Base-by-base conservation (phyloP, 1,140 invertebrate species). In the Pygmarrhopalites habei region DNA sequence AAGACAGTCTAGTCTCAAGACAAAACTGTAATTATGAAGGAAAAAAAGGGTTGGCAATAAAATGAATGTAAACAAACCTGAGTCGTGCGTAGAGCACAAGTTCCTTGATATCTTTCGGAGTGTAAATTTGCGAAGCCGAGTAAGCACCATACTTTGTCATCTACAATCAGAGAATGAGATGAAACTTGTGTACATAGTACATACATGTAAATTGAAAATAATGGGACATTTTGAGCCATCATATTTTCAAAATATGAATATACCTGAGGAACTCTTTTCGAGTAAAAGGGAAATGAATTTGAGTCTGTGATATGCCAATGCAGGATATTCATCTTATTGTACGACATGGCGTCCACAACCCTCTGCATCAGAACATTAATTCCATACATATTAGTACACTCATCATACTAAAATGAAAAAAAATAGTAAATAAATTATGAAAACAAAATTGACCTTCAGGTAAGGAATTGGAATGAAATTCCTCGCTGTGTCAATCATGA, bases 371-470 rank as follows among this genome's bases (percentile, higher is more conserved):
- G 74, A 86, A 92, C 0, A 75, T 80, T 0, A 89, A 88, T n/a
- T 76, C 77, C 74, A 91, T 89, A 0, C 65, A 73, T 0, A 92
- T 84, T 1, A 74, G 72, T n/a, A n/a, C 1, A 81, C 83, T 62
- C 84, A 79, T 2, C 77, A 76, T 0, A 82, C 79, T n/a, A 2
- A 89, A 81, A 75, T 81, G 77, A 1, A 82, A 75, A 58, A n/a
- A 83, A 82, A 29, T 4, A 47, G 51, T 12, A 23, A 29, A 63
- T 19, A 44, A n/a, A n/a, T n/a, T n/a, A n/a, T n/a, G n/a, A n/a
- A n/a, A n/a, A n/a, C n/a, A n/a, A n/a, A n/a, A n/a, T n/a, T n/a
- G n/a, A n/a, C n/a, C 47, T 70, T 70, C 2, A 75, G 43, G 43
- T 65, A 52, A 17, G 60, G 46, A 25, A 74, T 58, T 0, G 62